Evolutionary conservation across 1,140 invertebrate species (phyloP).

Genomic region (Amyelois transitella): DNA sequence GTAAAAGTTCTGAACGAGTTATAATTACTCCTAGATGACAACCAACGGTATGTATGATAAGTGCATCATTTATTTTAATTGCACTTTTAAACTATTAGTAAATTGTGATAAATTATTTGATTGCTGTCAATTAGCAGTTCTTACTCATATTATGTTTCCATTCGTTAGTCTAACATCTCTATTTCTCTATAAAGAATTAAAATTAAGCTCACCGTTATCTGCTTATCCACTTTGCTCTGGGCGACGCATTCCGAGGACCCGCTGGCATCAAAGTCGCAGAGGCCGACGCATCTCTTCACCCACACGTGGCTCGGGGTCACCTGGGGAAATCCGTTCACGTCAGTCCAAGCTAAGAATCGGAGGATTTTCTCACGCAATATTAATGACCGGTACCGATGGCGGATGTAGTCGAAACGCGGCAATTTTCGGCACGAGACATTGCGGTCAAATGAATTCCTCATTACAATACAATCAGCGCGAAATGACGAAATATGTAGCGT

Average conservation of each 20-base stretch:
- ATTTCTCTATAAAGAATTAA: conserved; percentile 5
- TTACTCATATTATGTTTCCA: no score
- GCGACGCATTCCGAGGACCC: conserved; percentile 42
- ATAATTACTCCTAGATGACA: no score
- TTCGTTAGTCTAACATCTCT: no score
- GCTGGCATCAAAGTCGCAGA: conserved; percentile 48
- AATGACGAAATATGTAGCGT: conserved; percentile 1
- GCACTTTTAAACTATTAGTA: no score
- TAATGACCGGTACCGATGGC: conserved; percentile 30
- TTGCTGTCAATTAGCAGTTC: no score
- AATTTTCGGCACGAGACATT: conserved; percentile 20
- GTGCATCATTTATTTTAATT: no score
- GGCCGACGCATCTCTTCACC: conserved; percentile 69
- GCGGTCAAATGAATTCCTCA: conserved; percentile 6
- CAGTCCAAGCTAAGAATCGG: conserved; percentile 20
- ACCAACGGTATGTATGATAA: no score
- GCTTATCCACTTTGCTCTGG: conserved; percentile 31
- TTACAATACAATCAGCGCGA: neutral
- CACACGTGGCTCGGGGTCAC: conserved; percentile 64
- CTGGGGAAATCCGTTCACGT: conserved; percentile 58
- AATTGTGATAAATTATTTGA: no score
- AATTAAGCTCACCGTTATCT: conserved; percentile 48
- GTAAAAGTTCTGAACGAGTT: no score
- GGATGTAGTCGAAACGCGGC: conserved; percentile 23
- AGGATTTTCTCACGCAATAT: conserved; percentile 52